Evolutionary conservation across 2,113 vertebrate species (phyloP).

Genomic region (Oenanthe melanoleuca): DNA sequence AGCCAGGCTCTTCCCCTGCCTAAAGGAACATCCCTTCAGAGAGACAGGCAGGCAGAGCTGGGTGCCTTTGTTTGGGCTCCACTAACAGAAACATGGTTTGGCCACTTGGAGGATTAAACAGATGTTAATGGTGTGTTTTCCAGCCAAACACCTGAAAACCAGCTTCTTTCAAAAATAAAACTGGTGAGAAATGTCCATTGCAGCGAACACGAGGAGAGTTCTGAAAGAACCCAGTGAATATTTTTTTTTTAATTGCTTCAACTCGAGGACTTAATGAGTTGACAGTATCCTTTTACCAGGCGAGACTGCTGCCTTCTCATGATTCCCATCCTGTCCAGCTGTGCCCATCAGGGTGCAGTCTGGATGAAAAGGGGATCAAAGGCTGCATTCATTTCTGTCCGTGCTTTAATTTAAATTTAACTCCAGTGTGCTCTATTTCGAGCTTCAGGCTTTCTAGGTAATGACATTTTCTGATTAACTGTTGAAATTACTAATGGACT

Average conservation of each 20-base stretch:
- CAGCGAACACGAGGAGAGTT: neutral
- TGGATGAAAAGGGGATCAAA: conserved; percentile 60
- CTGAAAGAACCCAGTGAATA: neutral
- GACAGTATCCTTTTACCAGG: conserved; percentile 35
- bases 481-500: conserved; percentile 56
- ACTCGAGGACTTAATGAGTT: conserved; percentile 39
- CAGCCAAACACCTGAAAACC: neutral
- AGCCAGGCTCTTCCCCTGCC: neutral
- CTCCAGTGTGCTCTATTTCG: conserved; percentile 31
- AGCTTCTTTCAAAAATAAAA: neutral
- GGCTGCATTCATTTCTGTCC: conserved; percentile 59
- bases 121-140: neutral
- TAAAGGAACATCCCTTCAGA: neutral
- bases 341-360: conserved; percentile 67
- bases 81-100: neutral
- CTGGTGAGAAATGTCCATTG: neutral
- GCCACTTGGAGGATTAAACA: neutral
- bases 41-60: neutral
- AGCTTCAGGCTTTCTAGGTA: conserved; percentile 14
- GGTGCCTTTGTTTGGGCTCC: neutral
- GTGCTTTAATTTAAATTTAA: conserved; percentile 49
- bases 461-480: conserved; percentile 58
- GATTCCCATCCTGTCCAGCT: conserved; percentile 52
- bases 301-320: conserved; percentile 19
- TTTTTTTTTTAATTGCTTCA: conserved; percentile 29